Conservation (phyloP, 2,888 invertebrate species). For the Ernsta delagoae region DNA sequence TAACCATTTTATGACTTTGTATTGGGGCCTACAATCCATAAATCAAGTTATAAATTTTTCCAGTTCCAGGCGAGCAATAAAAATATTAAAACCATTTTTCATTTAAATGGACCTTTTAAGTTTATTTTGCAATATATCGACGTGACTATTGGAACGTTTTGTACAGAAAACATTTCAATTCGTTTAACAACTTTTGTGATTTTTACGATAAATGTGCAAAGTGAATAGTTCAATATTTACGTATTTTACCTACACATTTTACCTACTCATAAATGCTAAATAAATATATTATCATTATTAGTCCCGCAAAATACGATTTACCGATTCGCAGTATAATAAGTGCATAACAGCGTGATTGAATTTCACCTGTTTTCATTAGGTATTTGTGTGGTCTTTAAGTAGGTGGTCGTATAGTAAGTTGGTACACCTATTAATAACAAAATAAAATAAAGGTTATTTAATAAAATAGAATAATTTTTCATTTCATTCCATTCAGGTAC, state of each 20-base stretch:
- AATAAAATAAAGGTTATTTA: too few relatives aligned
- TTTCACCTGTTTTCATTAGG: too few relatives aligned
- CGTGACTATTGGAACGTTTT: conserved; percentile 26
- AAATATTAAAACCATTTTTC: conserved; percentile 35
- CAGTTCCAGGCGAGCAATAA: conserved; percentile 24
- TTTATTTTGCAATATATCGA: conserved; percentile 26
- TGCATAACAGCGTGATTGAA: too few relatives aligned
- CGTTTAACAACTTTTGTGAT: neutral
- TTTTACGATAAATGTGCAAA: neutral
- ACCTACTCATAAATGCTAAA: too few relatives aligned
- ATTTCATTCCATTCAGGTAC: too few relatives aligned
- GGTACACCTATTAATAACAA: too few relatives aligned
- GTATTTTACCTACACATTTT: neutral
- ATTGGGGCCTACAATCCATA: conserved; percentile 8
- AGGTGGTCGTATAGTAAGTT: too few relatives aligned
- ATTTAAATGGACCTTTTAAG: conserved; percentile 24
- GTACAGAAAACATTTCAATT: conserved; percentile 14
- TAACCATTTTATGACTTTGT: conserved; percentile 11
- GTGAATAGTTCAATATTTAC: neutral
- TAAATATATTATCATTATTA: too few relatives aligned
- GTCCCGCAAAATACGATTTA: too few relatives aligned
- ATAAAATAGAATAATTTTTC: too few relatives aligned
- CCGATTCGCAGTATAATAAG: too few relatives aligned
- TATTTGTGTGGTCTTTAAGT: too few relatives aligned
- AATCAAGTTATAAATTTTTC: conserved; percentile 29